phyloP scores from a whole-genome alignment of 2,797 vertebrate species.

The Linurgus olivaceus region DNA sequence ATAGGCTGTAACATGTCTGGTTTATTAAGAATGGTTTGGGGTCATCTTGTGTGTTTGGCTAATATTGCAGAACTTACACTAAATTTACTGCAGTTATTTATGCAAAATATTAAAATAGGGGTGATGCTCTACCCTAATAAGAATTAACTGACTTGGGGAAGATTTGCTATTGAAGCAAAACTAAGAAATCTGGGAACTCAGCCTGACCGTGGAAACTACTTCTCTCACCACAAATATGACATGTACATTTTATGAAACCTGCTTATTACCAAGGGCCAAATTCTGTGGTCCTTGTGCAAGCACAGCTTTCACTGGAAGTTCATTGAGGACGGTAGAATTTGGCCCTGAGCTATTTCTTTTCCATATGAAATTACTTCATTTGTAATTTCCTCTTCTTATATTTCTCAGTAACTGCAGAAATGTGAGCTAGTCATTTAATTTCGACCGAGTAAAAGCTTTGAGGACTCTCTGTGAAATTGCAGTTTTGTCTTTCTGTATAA shows the following conservation, averaged over 20 bases:
- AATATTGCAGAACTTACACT: neutral
- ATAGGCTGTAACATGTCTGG: neutral
- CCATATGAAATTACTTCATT: conserved; percentile 80
- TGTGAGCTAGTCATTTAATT: conserved; percentile 44
- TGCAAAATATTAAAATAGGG: neutral
- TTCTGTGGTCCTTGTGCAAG: conserved; percentile 57
- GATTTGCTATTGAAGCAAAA: conserved; percentile 70
- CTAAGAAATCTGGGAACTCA: conserved; percentile 68
- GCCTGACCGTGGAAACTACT: conserved; percentile 78
- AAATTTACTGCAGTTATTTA: neutral
- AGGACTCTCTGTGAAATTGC: conserved; percentile 14
- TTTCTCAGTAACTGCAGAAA: conserved; percentile 64
- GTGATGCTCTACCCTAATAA: conserved; percentile 44
- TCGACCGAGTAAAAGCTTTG: neutral
- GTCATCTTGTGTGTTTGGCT: neutral
- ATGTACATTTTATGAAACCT: conserved; percentile 69
- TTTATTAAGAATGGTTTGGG: neutral
- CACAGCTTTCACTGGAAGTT: conserved; percentile 50
- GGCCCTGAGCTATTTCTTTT: conserved; percentile 73
- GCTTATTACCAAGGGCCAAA: conserved; percentile 65
- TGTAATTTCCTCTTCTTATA: conserved; percentile 66
- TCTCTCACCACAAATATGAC: conserved; percentile 77
- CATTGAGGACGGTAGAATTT: conserved; percentile 30
- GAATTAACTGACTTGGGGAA: conserved; percentile 38
- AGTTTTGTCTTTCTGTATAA: conserved; percentile 7